Percentiles rank a stretch among this genome's conserved stretches.
These are phyloP conservation scores for Anhinga rufa DNA, from an alignment of 2,113 vertebrate genomes.

Conservation along the genomic window DNA sequence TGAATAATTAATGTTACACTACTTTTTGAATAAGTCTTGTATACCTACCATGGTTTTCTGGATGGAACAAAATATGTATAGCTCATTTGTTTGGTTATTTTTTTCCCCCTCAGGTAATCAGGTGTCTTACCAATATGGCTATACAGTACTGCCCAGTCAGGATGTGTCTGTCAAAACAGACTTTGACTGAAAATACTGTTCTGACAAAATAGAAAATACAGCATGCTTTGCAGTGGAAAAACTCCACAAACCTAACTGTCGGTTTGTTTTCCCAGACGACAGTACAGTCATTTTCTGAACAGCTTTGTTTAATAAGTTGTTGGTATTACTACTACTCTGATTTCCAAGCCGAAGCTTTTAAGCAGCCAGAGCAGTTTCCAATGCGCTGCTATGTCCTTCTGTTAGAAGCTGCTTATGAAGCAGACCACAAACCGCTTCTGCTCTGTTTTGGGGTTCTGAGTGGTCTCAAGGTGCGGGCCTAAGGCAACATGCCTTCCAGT, in stretches of 20 bases:
- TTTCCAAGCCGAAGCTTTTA: not conserved
- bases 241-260: not conserved
- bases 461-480: not conserved
- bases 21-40: not conserved
- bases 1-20: not conserved
- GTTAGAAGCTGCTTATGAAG: not conserved
- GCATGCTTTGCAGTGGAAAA: not conserved
- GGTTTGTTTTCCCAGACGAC: not conserved
- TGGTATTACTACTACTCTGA: not conserved
- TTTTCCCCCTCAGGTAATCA: not conserved
- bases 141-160: not conserved
- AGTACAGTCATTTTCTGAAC: not conserved
- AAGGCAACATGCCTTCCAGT: not conserved
- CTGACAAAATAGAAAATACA: not conserved
- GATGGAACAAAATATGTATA: not conserved
- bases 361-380: not conserved
- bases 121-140: not conserved
- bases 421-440: not conserved
- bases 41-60: not conserved
- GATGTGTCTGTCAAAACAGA: not conserved
- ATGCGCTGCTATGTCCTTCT: not conserved
- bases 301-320: constrained; percentile 37
- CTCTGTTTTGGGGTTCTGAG: not conserved
- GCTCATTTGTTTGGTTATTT: not conserved
- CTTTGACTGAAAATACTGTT: not conserved